Evolutionary conservation across 2,888 invertebrate genomes (phyloP), one percentile per base, ranked within the genome.

Genomic region (Siphonodentalium dalli): DNA sequence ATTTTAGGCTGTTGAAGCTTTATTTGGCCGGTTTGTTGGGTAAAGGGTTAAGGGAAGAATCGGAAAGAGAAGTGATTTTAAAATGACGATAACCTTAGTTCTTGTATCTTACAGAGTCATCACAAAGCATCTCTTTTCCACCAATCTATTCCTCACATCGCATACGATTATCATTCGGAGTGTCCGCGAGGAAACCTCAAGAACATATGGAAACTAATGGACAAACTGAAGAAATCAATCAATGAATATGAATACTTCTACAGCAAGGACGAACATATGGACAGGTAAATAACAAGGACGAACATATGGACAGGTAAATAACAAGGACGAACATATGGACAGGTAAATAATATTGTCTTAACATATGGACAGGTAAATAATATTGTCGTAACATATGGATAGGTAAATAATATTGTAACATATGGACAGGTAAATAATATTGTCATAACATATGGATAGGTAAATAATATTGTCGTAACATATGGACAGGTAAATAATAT

Each of bases 131-230:
- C 94, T 0, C 83, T 85, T 2, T 90, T 92, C 79, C 73, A 78
- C 21, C 84, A 84, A 59, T 92, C 93, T 81, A 87, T 96, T 23
- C 88, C 90, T 1, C 93, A 95, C 80, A 87, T 97, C 46, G 87
- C 93, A 44, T 99, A 94, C 83, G 99, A 99, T 83, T 98, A 97
- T 79, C 98, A 98, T 79, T 90, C 93, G 76, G 93, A 96, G 84
- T 92, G 93, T 58, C 87, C 92, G 50, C 89, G 90, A 42, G 90
- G 92, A 11, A 90, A 90, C 73, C 88, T 88, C 72, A 87, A 88
- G 51, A 91, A 91, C 68, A 84, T 97, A 54, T 85, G 86, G 8
- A 92, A 91, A 80, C 86, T 99, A 40, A 91, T 90, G 82, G 87
- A 87, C 52, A 89, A 90, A 73, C 86, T 96, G 53, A 88, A 89